These are phyloP conservation scores for Hypena proboscidalis DNA, from an alignment of 2,888 invertebrate species.

Conservation along the genomic window DNA sequence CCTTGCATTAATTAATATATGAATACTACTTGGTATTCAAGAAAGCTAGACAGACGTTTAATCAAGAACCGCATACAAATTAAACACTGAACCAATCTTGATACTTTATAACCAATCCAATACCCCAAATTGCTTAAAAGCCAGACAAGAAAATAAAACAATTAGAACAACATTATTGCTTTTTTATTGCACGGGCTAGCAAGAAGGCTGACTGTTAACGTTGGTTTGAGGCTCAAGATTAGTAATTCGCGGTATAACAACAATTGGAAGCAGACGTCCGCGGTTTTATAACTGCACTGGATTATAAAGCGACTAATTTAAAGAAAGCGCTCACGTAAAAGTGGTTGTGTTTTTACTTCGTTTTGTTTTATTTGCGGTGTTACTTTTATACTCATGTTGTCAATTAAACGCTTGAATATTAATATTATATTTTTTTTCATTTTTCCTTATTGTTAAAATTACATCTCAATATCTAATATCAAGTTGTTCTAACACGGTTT, in stretches of 20 bases:
- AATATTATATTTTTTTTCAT: no score
- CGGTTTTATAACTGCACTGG: constrained; percentile 40
- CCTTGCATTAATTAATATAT: no score
- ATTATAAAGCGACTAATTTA: constrained; percentile 32
- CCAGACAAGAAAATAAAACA: constrained; percentile 45
- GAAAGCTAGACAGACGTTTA: no score
- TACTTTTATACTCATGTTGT: constrained; percentile 10
- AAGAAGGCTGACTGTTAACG: constrained; percentile 43
- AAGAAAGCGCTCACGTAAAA: not conserved
- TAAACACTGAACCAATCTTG: constrained; percentile 4
- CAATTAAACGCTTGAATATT: no score
- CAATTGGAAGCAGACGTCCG: constrained; percentile 44
- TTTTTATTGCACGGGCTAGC: constrained; percentile 42
- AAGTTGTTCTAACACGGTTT: no score
- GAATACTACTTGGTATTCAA: no score
- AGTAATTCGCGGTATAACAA: constrained; percentile 48
- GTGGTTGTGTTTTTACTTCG: constrained; percentile 2
- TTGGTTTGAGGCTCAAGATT: constrained; percentile 42
- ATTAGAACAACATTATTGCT: constrained; percentile 38
- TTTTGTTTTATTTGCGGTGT: constrained; percentile 8
- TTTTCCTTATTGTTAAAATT: no score
- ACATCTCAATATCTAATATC: no score
- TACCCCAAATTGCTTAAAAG: constrained; percentile 19
- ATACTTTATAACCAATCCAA: constrained; percentile 16
- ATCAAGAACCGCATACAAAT: not conserved